Evolutionary conservation across 1,140 invertebrate genomes (phyloP), one percentile per base, ranked within the genome.

Genomic region (Musca vetustissima): DNA sequence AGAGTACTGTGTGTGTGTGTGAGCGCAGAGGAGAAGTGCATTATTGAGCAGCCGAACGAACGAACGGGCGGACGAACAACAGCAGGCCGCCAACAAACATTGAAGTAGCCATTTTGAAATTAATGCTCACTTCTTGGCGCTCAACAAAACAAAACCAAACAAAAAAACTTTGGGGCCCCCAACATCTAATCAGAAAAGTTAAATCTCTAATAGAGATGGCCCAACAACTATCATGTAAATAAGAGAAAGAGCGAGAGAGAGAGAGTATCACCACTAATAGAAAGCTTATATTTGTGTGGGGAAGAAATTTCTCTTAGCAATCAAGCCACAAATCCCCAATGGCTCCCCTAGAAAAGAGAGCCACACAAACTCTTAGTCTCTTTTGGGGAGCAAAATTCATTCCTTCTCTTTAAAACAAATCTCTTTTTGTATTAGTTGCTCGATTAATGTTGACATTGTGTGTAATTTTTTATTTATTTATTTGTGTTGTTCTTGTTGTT

Each of bases 81-180:
- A n/a, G n/a, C n/a, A n/a, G n/a, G n/a, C n/a, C n/a, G n/a, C n/a
- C n/a, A 13, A 43, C 36, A 43, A 43, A 43, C 36, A 43, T 43
- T 43, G 36, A 43, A 61, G 57, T 61, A 32, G 57, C 57, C 57
- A 61, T 61, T 61, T 61, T 61, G 57, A 61, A 61, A 61, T 21
- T 61, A 36, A 36, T 32, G 36, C 57, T 61, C 57, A 61, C n/a
- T 14, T 14, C 48, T 17, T 52, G 17, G 19, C 21, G 21, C 21
- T 19, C n/a, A 52, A 52, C 17, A 52, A 21, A 28, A 28, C 28
- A 28, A 52, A 19, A 17, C n/a, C n/a, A 49, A 19, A 7, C 17
- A 19, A 52, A 8, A n/a, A n/a, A 21, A 21, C 49, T 22, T 19
- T 52, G 17, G 49, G 49, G 0, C 15, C 21, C 21, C 21, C 49